A percentile compares a stretch with the other conserved stretches of the same genome.
phyloP scores from a whole-genome alignment of 2,113 vertebrate species.

The Apus apus region DNA sequence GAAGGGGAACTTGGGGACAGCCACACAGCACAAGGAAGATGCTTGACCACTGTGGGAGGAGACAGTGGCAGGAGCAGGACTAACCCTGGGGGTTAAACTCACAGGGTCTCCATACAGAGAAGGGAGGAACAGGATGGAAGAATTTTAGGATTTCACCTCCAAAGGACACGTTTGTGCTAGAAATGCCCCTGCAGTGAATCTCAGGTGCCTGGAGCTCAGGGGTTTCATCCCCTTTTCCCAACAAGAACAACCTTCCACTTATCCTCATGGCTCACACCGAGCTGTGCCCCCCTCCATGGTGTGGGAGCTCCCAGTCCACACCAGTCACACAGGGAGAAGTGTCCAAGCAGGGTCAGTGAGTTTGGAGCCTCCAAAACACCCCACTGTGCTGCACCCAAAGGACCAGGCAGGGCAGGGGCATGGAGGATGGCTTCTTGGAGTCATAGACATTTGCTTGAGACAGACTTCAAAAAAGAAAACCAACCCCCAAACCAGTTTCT shows the following conservation, averaged over 20 bases:
- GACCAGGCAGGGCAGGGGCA: neutral
- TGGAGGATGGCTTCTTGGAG: neutral
- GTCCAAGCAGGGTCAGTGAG: rapidly evolving
- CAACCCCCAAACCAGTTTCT: neutral
- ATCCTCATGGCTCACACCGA: neutral
- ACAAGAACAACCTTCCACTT: neutral
- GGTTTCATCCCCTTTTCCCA: neutral
- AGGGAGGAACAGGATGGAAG: neutral
- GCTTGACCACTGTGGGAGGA: rapidly evolving
- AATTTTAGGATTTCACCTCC: neutral
- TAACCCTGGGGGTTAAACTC: neutral
- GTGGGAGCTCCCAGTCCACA: rapidly evolving
- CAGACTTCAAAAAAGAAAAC: neutral
- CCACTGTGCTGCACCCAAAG: neutral
- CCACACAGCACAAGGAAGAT: rapidly evolving
- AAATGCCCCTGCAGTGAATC: neutral
- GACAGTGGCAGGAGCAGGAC: neutral
- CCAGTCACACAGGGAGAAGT: rapidly evolving
- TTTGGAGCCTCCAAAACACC: rapidly evolving
- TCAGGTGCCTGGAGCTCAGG: neutral
- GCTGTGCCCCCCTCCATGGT: rapidly evolving
- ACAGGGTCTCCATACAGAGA: neutral
- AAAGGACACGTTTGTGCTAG: neutral
- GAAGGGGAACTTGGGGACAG: neutral
- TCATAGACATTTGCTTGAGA: neutral